These are phyloP conservation scores for Agonopterix subpropinquella DNA, from an alignment of 2,888 invertebrate genomes.

Conservation along the genomic window DNA sequence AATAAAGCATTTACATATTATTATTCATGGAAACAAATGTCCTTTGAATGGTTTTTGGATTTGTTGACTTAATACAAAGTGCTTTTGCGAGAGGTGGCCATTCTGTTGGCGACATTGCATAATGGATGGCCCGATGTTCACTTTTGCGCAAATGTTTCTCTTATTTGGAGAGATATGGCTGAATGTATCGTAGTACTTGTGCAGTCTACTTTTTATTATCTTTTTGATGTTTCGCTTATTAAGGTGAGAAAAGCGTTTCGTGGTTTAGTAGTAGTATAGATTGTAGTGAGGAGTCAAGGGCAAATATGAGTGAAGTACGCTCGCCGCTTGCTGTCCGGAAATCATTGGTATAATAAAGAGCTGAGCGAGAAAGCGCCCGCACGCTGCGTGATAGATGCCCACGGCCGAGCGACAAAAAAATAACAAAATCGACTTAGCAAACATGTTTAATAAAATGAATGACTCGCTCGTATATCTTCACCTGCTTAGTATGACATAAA, in stretches of 20 bases:
- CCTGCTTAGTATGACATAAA: conserved; percentile 75
- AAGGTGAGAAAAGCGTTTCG: too few relatives aligned
- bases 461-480: conserved; percentile 73
- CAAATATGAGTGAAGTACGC: background rate
- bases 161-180: conserved; percentile 28
- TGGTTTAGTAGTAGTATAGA: too few relatives aligned
- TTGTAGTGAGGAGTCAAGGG: background rate
- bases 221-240: too few relatives aligned
- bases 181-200: too few relatives aligned
- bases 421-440: conserved; percentile 73
- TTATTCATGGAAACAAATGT: conserved; percentile 71
- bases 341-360: conserved; percentile 69
- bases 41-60: conserved; percentile 64
- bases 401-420: conserved; percentile 65
- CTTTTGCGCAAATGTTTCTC: conserved; percentile 56
- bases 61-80: conserved; percentile 71
- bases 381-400: conserved; percentile 72
- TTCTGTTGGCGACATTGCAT: conserved; percentile 50
- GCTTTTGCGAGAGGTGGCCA: conserved; percentile 59
- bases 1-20: conserved; percentile 65
- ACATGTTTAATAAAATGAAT: conserved; percentile 74
- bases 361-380: conserved; percentile 66
- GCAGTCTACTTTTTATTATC: too few relatives aligned
- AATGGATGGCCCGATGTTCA: conserved; percentile 50
- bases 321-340: conserved; percentile 48